Base-by-base conservation (phyloP, 2,888 invertebrate species). In the Drosophila paracracens region DNA sequence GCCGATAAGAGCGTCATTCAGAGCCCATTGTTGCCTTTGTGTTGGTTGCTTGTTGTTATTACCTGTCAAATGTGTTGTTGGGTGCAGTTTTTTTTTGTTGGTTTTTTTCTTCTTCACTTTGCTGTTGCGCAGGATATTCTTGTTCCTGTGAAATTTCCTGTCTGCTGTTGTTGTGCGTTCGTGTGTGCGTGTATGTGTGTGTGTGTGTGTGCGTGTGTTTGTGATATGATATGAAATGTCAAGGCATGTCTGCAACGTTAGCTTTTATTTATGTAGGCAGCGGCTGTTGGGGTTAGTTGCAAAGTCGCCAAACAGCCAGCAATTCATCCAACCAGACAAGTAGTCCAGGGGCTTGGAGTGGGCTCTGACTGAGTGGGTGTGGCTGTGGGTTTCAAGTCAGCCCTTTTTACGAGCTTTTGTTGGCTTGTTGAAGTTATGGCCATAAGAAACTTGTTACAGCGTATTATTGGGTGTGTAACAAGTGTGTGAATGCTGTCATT, bases 361-460 rank as follows among this genome's bases (percentile, higher is more conserved):
- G 13, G 25, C 13, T 4, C 13, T 8, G 46, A 27, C 13, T 21
- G 8, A 13, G 46, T 27, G 46, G 40, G 52, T 18, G 29, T 0
- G 2, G 38, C 2, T 18, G 27, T 46, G 35, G 58, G 52, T 7
- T 27, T 36, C 13, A 54, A 65, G 73, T 64, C 73, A 79, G 84
- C 87, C 84, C 89, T 89, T 89, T 89, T 85, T 85, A 89, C 84
- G 89, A 82, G 85, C 82, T 88, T 84, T 82, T 88, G 90, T 88
- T 83, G 71, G 77, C 83, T 90, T 90, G 90, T 80, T 88, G 83
- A 86, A 90, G 90, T 87, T 87, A 90, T 90, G 83, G 82, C 86
- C 83, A 90, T 86, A 90, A 90, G 87, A 82, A 87, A 90, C 90
- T 87, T 88, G 87, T 90, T 87, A 88, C 82, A 83, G 86, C 90